Evolutionary conservation across 2,113 vertebrate species (phyloP).

Genomic region (Thryonomys swinderianus): DNA sequence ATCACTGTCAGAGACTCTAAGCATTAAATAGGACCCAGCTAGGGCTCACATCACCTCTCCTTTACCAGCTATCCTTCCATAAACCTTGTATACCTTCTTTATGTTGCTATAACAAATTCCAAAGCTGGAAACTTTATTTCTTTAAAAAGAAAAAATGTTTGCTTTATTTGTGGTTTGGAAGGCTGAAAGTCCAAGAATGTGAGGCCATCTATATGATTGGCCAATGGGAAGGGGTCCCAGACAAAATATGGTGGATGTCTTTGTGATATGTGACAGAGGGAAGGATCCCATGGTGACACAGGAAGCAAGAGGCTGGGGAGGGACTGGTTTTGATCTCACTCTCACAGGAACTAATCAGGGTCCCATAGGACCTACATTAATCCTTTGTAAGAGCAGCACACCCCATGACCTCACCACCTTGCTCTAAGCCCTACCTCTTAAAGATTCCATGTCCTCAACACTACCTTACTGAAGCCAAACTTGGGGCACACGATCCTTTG

Average conservation of each 20-base stretch:
- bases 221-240: background rate
- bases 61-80: background rate
- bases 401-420: background rate
- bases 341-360: background rate
- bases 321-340: background rate
- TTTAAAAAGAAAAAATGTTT: background rate
- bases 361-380: background rate
- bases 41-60: background rate
- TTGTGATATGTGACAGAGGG: background rate
- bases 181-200: background rate
- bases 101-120: background rate
- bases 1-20: background rate
- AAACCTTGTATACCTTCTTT: background rate
- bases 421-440: background rate
- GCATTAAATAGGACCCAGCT: background rate
- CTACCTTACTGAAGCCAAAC: background rate
- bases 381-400: background rate
- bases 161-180: background rate
- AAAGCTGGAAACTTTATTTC: background rate
- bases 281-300: background rate
- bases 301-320: background rate
- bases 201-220: background rate
- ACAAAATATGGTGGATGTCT: background rate
- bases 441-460: background rate
- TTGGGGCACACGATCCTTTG: background rate